Evolutionary conservation across 2,888 invertebrate genomes (phyloP).

Genomic region (Dolichopus griseipennis): DNA sequence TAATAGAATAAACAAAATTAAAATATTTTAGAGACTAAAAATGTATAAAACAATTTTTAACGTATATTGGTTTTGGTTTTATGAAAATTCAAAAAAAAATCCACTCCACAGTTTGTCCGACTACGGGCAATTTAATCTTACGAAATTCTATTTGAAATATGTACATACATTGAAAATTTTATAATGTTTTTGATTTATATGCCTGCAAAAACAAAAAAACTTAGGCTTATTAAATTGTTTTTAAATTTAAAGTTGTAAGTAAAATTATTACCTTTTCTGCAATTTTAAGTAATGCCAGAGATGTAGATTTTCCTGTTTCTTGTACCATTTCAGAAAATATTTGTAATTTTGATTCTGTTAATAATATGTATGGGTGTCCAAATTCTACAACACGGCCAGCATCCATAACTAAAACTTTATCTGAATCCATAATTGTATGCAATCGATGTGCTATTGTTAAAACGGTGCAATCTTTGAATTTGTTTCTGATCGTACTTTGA

Average conservation of each 20-base stretch:
- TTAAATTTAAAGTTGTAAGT: too few relatives aligned
- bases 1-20: too few relatives aligned
- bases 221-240: not conserved
- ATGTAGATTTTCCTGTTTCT: constrained; percentile 56
- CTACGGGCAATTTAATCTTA: too few relatives aligned
- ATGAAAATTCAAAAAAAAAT: too few relatives aligned
- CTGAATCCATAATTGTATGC: constrained; percentile 66
- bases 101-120: too few relatives aligned
- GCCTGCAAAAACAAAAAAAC: not conserved
- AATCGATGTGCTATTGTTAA: constrained; percentile 84
- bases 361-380: constrained; percentile 54
- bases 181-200: not conserved
- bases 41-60: too few relatives aligned
- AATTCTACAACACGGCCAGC: constrained; percentile 61
- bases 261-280: constrained; percentile 47
- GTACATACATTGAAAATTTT: not conserved
- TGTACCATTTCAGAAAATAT: constrained; percentile 51
- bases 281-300: constrained; percentile 52
- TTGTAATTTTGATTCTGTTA: constrained; percentile 45
- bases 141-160: too few relatives aligned
- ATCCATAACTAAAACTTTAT: constrained; percentile 58
- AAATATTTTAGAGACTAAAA: too few relatives aligned
- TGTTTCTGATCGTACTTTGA: constrained; percentile 67
- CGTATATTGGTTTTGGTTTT: too few relatives aligned
- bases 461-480: constrained; percentile 73